These are phyloP conservation scores for Arion vulgaris DNA, from an alignment of 1,140 invertebrate species.

Conservation along the genomic window DNA sequence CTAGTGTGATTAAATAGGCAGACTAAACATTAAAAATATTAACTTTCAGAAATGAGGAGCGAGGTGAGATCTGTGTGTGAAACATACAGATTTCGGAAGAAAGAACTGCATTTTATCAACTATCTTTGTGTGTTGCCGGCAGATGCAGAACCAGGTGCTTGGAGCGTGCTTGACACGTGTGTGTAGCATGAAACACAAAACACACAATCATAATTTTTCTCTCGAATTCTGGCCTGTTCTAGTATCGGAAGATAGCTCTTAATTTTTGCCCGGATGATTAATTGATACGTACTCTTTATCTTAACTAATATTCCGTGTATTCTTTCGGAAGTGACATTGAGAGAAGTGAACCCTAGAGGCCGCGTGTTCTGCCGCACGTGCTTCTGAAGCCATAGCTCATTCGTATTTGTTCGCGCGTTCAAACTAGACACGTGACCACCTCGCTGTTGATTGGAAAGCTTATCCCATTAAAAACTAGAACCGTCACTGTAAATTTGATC, in stretches of 20 bases:
- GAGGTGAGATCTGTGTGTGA: too few species aligned
- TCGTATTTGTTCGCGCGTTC: neutral
- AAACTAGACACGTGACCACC: neutral
- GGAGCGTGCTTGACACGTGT: neutral
- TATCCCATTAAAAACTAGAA: neutral
- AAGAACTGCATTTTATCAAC: neutral
- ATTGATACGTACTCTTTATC: conserved; percentile 1
- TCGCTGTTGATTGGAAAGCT: neutral
- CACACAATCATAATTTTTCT: neutral
- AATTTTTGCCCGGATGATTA: neutral
- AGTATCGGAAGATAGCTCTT: neutral
- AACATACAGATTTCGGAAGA: neutral
- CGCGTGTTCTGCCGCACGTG: neutral
- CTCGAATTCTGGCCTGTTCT: neutral
- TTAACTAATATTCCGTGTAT: conserved; percentile 8
- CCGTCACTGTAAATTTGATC: too few species aligned
- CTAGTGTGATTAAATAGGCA: too few species aligned
- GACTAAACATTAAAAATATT: too few species aligned
- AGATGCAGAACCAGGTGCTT: neutral
- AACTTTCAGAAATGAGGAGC: too few species aligned
- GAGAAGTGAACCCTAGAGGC: neutral
- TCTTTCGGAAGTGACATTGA: neutral
- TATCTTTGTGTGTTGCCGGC: neutral
- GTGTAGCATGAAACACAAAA: neutral
- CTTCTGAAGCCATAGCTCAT: neutral